phyloP scores from a whole-genome alignment of 2,797 vertebrate species.

The Sandelia bainsii region DNA sequence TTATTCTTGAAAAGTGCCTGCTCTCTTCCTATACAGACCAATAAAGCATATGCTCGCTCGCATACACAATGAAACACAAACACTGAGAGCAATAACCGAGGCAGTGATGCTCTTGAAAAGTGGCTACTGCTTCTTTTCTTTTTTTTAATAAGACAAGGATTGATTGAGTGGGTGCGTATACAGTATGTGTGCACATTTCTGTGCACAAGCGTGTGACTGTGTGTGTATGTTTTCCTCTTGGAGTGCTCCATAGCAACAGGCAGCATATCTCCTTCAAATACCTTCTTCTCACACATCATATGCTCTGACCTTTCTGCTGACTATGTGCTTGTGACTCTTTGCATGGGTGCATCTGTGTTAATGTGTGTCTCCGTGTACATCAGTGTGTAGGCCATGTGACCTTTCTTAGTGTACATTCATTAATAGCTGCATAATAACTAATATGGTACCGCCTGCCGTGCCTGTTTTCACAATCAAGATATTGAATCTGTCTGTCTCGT shows the following conservation, averaged over 20 bases:
- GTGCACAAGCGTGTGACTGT: slow-evolving; percentile 26
- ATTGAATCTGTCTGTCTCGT: slow-evolving; percentile 38
- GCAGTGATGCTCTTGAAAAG: slow-evolving; percentile 44
- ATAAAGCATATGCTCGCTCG: slow-evolving; percentile 15
- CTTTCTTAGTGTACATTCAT: slow-evolving; percentile 64
- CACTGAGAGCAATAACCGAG: slow-evolving; percentile 19
- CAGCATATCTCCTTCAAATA: slow-evolving; percentile 70
- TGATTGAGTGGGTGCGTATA: slow-evolving; percentile 6
- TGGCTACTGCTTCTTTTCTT: slow-evolving; percentile 11
- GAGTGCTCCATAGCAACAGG: slow-evolving; percentile 80
- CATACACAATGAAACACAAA: slow-evolving; percentile 11
- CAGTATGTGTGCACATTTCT: neutral
- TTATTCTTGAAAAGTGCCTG: slow-evolving; percentile 57
- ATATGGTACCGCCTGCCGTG: slow-evolving; percentile 28
- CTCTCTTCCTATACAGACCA: slow-evolving; percentile 43
- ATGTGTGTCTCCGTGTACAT: slow-evolving; percentile 28
- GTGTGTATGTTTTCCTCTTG: slow-evolving; percentile 27
- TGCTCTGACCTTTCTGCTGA: slow-evolving; percentile 72
- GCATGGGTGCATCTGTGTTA: slow-evolving; percentile 44
- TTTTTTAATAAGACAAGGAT: slow-evolving; percentile 45
- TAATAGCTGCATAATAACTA: slow-evolving; percentile 66
- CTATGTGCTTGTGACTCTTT: slow-evolving; percentile 50
- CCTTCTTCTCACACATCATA: slow-evolving; percentile 56
- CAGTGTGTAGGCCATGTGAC: slow-evolving; percentile 56
- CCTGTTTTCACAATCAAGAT: slow-evolving; percentile 44